Percentiles rank a stretch among this genome's conserved stretches.
phyloP scores from a whole-genome alignment of 2,888 invertebrate species.

The Epistrophe grossulariae region DNA sequence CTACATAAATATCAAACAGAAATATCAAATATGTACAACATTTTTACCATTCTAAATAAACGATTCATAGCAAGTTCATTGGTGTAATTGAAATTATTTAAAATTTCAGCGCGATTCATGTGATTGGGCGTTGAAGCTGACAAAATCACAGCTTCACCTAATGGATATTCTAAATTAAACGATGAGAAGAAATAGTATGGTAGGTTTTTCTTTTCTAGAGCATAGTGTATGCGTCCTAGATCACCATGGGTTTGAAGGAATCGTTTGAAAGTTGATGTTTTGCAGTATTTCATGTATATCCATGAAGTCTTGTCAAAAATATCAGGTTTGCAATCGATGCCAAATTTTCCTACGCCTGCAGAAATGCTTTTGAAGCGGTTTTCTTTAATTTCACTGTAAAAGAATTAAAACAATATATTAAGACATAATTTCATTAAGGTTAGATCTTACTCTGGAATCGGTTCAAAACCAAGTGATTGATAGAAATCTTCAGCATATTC shows the following conservation, averaged over 20 bases:
- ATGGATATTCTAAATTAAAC: slow-evolving; percentile 85
- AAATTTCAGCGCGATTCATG: slow-evolving; percentile 80
- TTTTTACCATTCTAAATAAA: slow-evolving; percentile 67
- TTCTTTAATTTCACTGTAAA: slow-evolving; percentile 72
- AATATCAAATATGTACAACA: background rate
- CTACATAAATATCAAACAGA: background rate
- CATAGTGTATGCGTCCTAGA: slow-evolving; percentile 87
- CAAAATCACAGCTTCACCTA: slow-evolving; percentile 88
- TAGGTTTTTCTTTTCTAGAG: slow-evolving; percentile 85
- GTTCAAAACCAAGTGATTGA: slow-evolving; percentile 80
- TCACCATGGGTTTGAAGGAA: slow-evolving; percentile 86
- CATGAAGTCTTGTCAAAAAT: slow-evolving; percentile 62
- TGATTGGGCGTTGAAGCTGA: slow-evolving; percentile 88
- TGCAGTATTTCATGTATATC: slow-evolving; percentile 85
- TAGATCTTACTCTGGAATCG: slow-evolving; percentile 49
- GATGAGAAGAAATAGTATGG: slow-evolving; percentile 85
- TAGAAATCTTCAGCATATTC: slow-evolving; percentile 81
- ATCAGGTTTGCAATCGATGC: slow-evolving; percentile 72
- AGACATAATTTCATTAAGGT: background rate
- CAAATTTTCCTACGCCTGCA: slow-evolving; percentile 63
- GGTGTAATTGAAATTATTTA: slow-evolving; percentile 60
- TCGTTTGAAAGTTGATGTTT: slow-evolving; percentile 84
- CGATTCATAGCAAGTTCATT: slow-evolving; percentile 64
- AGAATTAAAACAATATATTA: background rate
- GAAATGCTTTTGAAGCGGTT: slow-evolving; percentile 77